Conservation (phyloP, 1,140 invertebrate genomes). For the Trachymyrmex cornetzi region DNA sequence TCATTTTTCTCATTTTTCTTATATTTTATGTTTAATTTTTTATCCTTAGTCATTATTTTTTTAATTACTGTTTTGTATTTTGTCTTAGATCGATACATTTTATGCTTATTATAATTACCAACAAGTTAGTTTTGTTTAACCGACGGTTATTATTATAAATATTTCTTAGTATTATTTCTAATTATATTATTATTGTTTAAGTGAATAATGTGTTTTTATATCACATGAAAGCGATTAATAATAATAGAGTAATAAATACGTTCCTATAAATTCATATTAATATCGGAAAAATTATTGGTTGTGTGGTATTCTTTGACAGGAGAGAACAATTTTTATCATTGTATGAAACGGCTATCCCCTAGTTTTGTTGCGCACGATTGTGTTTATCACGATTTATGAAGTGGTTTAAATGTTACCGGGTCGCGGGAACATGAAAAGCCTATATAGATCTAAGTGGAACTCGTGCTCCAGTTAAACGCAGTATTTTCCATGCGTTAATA, state of each 20-base stretch:
- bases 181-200: background rate
- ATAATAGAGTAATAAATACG: slow-evolving; percentile 1
- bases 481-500: slow-evolving; percentile 45
- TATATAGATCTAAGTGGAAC: slow-evolving; percentile 68
- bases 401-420: slow-evolving; percentile 67
- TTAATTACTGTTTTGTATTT: background rate
- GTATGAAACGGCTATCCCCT: slow-evolving; percentile 59
- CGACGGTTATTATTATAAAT: background rate
- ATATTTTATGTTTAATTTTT: slow-evolving; percentile 37
- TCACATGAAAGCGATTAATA: background rate
- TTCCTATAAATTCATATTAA: background rate
- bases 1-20: slow-evolving; percentile 9
- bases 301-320: slow-evolving; percentile 27
- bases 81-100: background rate
- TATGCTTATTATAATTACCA: background rate
- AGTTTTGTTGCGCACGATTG: slow-evolving; percentile 55
- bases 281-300: background rate
- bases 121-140: too few species aligned
- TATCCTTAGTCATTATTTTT: background rate
- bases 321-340: slow-evolving; percentile 70
- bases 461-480: slow-evolving; percentile 44
- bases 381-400: slow-evolving; percentile 62
- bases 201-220: background rate
- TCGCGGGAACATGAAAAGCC: slow-evolving; percentile 66
- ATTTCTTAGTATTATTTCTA: background rate